Percentiles rank a stretch among this genome's conserved stretches.
Conservation (phyloP, 2,113 vertebrate genomes). For the Acrocephalus kingi region DNA sequence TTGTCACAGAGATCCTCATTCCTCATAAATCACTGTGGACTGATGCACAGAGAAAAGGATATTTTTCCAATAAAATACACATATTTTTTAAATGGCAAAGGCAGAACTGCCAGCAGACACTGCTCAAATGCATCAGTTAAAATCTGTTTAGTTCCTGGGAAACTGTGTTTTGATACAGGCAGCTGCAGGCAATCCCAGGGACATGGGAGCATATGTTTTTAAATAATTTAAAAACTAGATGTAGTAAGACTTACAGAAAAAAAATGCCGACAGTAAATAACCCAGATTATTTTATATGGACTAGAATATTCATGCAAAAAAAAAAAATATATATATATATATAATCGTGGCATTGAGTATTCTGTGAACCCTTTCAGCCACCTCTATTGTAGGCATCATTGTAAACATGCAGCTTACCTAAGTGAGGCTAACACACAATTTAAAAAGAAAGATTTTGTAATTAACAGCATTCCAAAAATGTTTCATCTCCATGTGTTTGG, state of each 20-base stretch:
- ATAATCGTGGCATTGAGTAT: rapidly evolving
- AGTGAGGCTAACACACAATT: background rate
- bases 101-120: background rate
- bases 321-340: no score
- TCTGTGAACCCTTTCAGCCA: background rate
- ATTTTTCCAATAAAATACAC: background rate
- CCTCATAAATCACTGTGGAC: no score
- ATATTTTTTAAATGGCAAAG: background rate
- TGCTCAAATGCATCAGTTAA: background rate
- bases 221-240: background rate
- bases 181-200: background rate
- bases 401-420: background rate
- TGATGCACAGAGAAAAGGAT: background rate
- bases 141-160: background rate
- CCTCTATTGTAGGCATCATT: rapidly evolving
- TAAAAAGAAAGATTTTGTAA: background rate
- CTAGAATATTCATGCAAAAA: background rate
- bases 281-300: background rate
- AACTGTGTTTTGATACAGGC: background rate
- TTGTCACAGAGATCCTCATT: no score
- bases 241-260: background rate
- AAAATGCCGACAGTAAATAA: background rate
- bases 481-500: background rate
- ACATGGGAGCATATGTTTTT: background rate
- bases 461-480: background rate